Evolutionary conservation across 1,140 invertebrate genomes (phyloP), one percentile per base, ranked within the genome.

Genomic region (Drosophila pandora): DNA sequence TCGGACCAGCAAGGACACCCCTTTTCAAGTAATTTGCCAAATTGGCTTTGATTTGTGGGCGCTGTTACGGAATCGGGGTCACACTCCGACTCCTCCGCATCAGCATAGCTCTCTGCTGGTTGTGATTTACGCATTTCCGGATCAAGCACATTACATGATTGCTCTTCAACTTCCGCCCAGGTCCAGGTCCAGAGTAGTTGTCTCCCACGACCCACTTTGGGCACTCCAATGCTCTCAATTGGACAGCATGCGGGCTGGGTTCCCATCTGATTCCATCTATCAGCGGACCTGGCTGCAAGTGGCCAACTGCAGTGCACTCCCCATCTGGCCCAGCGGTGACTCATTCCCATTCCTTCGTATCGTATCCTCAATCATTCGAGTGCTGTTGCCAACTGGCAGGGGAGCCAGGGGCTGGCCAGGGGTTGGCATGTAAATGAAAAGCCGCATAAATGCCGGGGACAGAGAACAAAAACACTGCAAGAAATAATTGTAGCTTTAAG

Each of bases 111-210:
- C 65, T 2, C 43, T 9, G 43, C 9, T 63, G 3, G 50, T 82
- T 87, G 82, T 88, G 82, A 87, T 87, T 87, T 88, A 87, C 78
- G 83, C 82, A 79, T 74, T 87, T 87, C 78, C 82, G 82, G 83
- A 77, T 56, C 34, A 48, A 47, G 67, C 58, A 63, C 71, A 84
- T 85, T 80, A 73, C 63, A 68, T 84, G 81, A 84, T 82, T 87
- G 59, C 75, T 63, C 67, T 72, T 69, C 70, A 50, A 72, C 61
- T 83, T 84, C 79, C 79, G 79, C 71, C 62, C 62, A 34, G 55
- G 56, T 50, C n/a, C 43, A 58, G 39, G 49, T 32, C 49, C 61
- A 32, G 34, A 9, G 22, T 50, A 58, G 7, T 8, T 63, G 79
- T 73, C 65, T 64, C 54, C 43, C 52, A 60, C 68, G 52, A 57